Conservation (phyloP, 2,797 vertebrate genomes). For the Decapterus maruadsi region DNA sequence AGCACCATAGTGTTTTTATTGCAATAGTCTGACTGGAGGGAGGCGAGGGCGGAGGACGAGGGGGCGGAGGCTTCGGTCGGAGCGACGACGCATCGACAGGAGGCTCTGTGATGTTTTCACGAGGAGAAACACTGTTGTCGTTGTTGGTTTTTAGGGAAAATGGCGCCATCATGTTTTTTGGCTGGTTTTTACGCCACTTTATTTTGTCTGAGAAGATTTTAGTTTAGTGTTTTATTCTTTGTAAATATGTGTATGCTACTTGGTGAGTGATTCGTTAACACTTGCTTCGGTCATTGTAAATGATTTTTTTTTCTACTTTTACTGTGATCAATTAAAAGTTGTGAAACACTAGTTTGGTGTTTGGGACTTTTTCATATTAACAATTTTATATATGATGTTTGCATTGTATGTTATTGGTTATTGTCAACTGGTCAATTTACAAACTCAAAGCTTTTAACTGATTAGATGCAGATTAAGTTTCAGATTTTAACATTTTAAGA, state of each 20-base stretch:
- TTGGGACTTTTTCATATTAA: not conserved
- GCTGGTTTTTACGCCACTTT: conserved; percentile 66
- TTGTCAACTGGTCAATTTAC: too few species aligned
- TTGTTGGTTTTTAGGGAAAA: conserved; percentile 63
- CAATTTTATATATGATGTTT: too few species aligned
- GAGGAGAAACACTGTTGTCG: conserved; percentile 56
- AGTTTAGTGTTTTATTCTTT: conserved; percentile 66
- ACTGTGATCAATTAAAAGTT: conserved; percentile 80
- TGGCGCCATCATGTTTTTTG: conserved; percentile 53
- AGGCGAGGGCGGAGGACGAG: too few species aligned
- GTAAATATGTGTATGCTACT: conserved; percentile 81
- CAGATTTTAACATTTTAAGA: too few species aligned
- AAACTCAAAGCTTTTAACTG: too few species aligned
- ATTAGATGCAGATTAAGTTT: too few species aligned
- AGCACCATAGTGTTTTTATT: conserved; percentile 36
- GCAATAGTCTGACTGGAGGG: conserved; percentile 31
- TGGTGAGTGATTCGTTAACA: conserved; percentile 45
- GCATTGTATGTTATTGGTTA: too few species aligned
- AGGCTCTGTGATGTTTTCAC: conserved; percentile 39
- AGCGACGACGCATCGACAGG: conserved; percentile 2
- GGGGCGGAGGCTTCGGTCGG: conserved; percentile 16
- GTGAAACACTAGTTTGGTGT: conserved; percentile 65
- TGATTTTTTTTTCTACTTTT: conserved; percentile 69
- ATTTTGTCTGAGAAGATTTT: conserved; percentile 53
- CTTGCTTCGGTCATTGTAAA: conserved; percentile 69